phyloP scores from a whole-genome alignment of 2,113 vertebrate species.

The Pteronura brasiliensis region DNA sequence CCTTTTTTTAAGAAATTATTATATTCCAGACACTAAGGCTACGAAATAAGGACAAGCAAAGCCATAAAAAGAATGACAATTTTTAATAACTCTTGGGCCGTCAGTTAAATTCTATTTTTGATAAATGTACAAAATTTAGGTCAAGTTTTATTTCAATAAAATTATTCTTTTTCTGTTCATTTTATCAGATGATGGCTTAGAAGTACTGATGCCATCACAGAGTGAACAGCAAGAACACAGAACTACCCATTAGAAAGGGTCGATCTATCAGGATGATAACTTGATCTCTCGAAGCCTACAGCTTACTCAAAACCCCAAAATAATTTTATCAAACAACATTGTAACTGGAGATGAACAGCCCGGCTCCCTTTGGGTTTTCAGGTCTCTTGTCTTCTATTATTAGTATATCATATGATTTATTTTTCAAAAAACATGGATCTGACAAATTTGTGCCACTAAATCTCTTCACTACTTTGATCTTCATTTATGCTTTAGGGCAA shows the following conservation, averaged over 20 bases:
- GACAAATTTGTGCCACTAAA: conserved; percentile 10
- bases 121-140: neutral
- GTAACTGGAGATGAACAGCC: neutral
- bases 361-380: conserved; percentile 9
- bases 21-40: neutral
- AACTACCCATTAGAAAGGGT: neutral
- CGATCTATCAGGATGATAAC: neutral
- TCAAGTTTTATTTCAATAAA: neutral
- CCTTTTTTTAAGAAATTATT: neutral
- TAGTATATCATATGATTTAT: conserved; percentile 53
- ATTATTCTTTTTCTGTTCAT: neutral
- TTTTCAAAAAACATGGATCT: conserved; percentile 13
- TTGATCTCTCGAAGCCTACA: conserved; percentile 33
- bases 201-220: neutral
- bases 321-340: conserved; percentile 32
- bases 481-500: conserved; percentile 50
- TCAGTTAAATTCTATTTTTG: neutral
- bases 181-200: neutral
- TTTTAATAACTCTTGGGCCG: neutral
- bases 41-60: neutral
- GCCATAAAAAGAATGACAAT: neutral
- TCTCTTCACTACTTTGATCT: conserved; percentile 47
- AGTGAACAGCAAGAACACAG: neutral
- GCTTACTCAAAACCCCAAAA: conserved; percentile 35
- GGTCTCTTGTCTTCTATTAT: conserved; percentile 38